Conservation (phyloP, 37 sponge, comb jelly and placozoan genomes). For the Corticium candelabrum region DNA sequence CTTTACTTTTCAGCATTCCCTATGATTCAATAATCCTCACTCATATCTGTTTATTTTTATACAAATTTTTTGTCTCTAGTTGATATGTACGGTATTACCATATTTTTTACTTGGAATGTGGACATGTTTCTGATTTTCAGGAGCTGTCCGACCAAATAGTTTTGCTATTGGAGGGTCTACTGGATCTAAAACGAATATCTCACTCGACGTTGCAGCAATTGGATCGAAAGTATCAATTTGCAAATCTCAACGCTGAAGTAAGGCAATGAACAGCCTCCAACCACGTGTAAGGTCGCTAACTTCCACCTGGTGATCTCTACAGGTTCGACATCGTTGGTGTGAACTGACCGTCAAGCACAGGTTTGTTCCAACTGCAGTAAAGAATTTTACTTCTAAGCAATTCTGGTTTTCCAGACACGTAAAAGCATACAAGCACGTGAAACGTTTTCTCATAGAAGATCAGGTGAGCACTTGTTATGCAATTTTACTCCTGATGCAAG, state of each 20-base stretch:
- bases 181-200: background rate
- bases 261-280: background rate
- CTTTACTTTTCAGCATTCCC: too few relatives aligned
- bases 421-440: background rate
- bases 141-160: background rate
- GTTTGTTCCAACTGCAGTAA: background rate
- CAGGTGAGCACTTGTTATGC: background rate
- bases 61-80: too few relatives aligned
- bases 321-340: constrained; percentile 13
- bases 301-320: background rate
- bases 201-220: background rate
- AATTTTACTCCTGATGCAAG: background rate
- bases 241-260: constrained; percentile 9
- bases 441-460: constrained; percentile 5
- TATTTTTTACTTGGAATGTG: too few relatives aligned
- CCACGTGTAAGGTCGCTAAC: background rate
- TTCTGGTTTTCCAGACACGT: background rate
- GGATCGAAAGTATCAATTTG: background rate
- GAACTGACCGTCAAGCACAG: constrained; percentile 2
- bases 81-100: too few relatives aligned
- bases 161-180: background rate
- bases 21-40: too few relatives aligned
- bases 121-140: too few relatives aligned
- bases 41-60: too few relatives aligned
- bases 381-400: too few relatives aligned